A percentile compares a stretch with the other conserved stretches of the same genome.
phyloP scores from a whole-genome alignment of 2,797 vertebrate species.

The Phaenicophaeus curvirostris region DNA sequence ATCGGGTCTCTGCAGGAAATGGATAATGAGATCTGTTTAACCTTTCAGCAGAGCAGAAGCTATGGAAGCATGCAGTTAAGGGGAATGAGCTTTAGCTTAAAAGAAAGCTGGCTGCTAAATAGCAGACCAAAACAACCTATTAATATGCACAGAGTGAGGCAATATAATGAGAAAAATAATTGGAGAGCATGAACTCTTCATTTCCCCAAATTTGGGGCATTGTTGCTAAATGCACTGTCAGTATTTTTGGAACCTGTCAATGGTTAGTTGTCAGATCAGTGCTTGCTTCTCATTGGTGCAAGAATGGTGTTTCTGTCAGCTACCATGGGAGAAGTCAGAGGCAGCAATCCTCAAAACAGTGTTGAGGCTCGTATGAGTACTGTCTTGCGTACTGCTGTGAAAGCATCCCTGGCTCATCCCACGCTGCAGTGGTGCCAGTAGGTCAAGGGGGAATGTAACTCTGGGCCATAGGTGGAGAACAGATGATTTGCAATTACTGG shows the following conservation, averaged over 20 bases:
- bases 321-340: neutral
- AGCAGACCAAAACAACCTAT: neutral
- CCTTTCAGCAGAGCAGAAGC: neutral
- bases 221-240: neutral
- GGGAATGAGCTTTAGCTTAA: neutral
- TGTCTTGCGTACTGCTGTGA: neutral
- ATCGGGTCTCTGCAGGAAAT: slow-evolving; percentile 20
- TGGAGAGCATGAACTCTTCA: neutral
- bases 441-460: neutral
- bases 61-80: neutral
- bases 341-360: neutral
- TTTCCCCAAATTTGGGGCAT: neutral
- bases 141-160: neutral
- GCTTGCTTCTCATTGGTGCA: accelerated
- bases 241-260: slow-evolving; percentile 4
- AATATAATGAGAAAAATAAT: neutral
- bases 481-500: neutral
- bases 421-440: accelerated
- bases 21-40: slow-evolving; percentile 45
- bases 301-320: neutral
- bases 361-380: neutral
- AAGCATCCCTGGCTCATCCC: neutral
- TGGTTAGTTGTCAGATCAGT: neutral
- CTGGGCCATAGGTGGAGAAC: neutral
- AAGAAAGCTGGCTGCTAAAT: neutral